Evolutionary conservation across 2,888 invertebrate genomes (phyloP), one percentile per base, ranked within the genome.

Genomic region (Tenthredo livida): DNA sequence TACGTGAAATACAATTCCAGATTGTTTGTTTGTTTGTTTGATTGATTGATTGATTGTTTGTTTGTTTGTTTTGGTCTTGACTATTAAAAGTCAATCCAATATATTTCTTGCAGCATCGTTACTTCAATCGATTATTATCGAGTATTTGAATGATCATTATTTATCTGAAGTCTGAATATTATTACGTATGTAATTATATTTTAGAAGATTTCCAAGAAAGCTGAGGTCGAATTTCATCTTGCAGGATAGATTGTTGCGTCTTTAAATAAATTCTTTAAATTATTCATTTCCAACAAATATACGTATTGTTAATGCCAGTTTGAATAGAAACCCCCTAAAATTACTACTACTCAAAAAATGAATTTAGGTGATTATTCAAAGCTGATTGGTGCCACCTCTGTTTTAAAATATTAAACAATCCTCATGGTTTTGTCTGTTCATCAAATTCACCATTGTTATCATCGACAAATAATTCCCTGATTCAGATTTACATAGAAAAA

Each of bases 161-260:
- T n/a, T 37, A 25, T 43, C 9, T n/a, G 25, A 50, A 80, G 58
- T 58, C 40, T 61, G 37, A 80, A 61, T 37, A 17, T 40, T 40
- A 40, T 80, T 58, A 25, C 15, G 29, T 29, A 70, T 17, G 40
- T 37, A 80, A 37, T 80, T 21, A 61, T 61, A 61, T 40, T 21
- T 61, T 21, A 21, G 80, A 80, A 29, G 58, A 61, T 25, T 80
- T 80, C 61, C 61, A 61, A 80, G 29, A 10, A 58, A 50, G 37
- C n/a, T 58, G 25, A 21, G 33, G n/a, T 58, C 61, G 80, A 40
- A 80, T 40, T 80, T 80, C 58, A 80, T 80, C 80, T 17, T 40
- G 15, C 40, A 58, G 58, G 72, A 43, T 43, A n/a, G n/a, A 73
- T 73, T 73, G 47, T 50, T 50, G 33, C 54, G 50, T 77, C 73